A percentile compares a stretch with the other conserved stretches of the same genome.
phyloP scores from a whole-genome alignment of 2,888 invertebrate genomes.

The Apodemia duryi region DNA sequence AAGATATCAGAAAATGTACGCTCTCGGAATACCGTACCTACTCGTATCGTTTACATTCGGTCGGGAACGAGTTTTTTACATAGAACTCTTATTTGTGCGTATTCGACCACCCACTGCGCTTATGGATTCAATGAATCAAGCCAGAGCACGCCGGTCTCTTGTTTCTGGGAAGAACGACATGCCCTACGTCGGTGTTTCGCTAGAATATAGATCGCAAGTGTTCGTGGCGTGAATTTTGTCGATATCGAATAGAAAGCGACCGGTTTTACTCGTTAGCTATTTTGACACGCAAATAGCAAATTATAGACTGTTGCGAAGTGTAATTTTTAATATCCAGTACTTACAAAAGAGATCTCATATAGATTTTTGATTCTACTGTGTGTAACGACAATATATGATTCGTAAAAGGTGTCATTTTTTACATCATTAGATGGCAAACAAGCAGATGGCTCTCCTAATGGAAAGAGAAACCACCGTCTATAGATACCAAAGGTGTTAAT shows the following conservation, averaged over 20 bases:
- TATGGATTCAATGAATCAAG: constrained; percentile 4
- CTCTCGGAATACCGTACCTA: constrained; percentile 1
- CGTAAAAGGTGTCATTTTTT: too few species aligned
- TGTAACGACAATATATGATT: too few species aligned
- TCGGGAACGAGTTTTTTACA: constrained; percentile 18
- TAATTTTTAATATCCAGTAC: background rate
- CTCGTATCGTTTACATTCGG: constrained; percentile 10
- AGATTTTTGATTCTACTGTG: too few species aligned
- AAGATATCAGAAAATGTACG: constrained; percentile 10
- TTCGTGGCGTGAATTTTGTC: background rate
- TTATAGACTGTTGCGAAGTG: background rate
- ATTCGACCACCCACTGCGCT: constrained; percentile 18
- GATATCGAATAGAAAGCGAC: background rate
- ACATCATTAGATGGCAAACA: too few species aligned
- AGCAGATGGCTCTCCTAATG: too few species aligned
- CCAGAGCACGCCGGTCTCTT: background rate
- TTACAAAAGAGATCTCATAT: background rate
- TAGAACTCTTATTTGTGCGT: constrained; percentile 18
- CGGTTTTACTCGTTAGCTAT: background rate
- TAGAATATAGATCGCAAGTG: constrained; percentile 3
- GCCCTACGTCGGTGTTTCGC: background rate
- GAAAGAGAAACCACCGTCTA: too few species aligned
- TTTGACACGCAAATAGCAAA: background rate
- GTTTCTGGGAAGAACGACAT: constrained; percentile 10
- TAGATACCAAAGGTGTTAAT: too few species aligned